Base-by-base conservation (phyloP, 2,113 vertebrate species). In the Passer montanus region DNA sequence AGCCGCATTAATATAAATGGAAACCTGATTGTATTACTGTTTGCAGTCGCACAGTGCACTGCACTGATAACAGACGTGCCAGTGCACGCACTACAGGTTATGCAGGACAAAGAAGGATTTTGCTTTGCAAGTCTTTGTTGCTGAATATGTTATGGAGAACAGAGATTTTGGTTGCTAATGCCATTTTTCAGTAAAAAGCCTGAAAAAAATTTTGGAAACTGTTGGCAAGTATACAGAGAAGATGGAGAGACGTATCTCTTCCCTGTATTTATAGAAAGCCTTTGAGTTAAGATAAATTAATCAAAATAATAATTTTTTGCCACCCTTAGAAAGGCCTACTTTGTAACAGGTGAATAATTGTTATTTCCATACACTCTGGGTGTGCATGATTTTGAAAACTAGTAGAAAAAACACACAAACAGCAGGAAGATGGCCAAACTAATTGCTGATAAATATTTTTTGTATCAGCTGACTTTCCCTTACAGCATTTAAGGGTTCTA, bases 1-100 rank as follows among this genome's bases (percentile, higher is more conserved):
- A 97, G 94, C 82, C 89, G 90, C 94, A 97, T 97, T 97, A 98
- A 98, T 98, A 98, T 93, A 97, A 97, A 97, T 96, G 94, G 97
- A 94, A 96, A 92, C 87, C 78, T 92, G 97, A 96, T 96, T 96
- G 80, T 95, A 92, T 95, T 94, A 74, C 56, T 94, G 85, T 97
- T 95, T 97, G 84, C 95, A 90, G 95, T 94, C 7, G 0, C 84
- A 76, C 33, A 89, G 92, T 62, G 53, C 63, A 64, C 56, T 67
- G 93, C 75, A 91, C 90, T 95, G 96, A 97, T 94, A 96, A 95
- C 94, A 50, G 37, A 73, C 75, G 30, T 28, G 81, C 68, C 76
- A 94, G 87, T 76, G 60, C 70, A 93, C 44, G 87, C 67, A 17
- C 87, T 96, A 92, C 96, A 96, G 96, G 94, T 96, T 97, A 94